These are phyloP conservation scores for Aplysia californica DNA, from an alignment of 1,140 invertebrate species.

Conservation along the genomic window DNA sequence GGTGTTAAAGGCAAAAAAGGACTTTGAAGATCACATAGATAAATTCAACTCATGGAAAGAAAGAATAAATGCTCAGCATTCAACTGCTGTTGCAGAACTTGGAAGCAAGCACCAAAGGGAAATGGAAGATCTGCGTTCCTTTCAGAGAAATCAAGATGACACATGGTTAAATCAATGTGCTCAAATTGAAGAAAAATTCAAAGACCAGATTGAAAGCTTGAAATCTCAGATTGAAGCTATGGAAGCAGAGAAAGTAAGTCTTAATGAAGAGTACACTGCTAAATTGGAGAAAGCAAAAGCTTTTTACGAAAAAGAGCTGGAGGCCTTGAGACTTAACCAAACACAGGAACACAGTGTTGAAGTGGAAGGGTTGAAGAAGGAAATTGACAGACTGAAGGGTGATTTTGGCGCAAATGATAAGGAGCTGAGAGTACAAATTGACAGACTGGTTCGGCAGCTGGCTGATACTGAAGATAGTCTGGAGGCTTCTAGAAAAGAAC, in stretches of 20 bases:
- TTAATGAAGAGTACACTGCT: constrained; percentile 58
- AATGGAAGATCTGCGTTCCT: constrained; percentile 50
- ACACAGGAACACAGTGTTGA: constrained; percentile 43
- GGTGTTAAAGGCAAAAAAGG: constrained; percentile 56
- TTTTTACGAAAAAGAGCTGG: constrained; percentile 66
- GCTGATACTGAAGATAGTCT: constrained; percentile 57
- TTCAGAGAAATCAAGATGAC: constrained; percentile 43
- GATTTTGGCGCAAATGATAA: constrained; percentile 51
- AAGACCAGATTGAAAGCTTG: constrained; percentile 47
- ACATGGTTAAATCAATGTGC: constrained; percentile 52
- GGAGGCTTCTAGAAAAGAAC: constrained; percentile 48
- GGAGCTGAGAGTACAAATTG: constrained; percentile 58
- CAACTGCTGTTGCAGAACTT: constrained; percentile 51
- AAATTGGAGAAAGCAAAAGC: constrained; percentile 62
- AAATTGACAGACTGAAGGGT: constrained; percentile 58
- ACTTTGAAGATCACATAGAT: constrained; percentile 60
- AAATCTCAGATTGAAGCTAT: constrained; percentile 44
- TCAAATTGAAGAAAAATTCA: constrained; percentile 54
- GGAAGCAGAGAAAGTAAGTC: constrained; percentile 49
- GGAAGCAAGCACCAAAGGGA: constrained; percentile 54
- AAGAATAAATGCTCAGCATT: constrained; percentile 50
- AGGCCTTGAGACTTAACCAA: constrained; percentile 50
- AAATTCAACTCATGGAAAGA: constrained; percentile 53
- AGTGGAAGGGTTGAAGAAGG: constrained; percentile 40
- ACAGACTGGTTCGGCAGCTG: constrained; percentile 56